Evolutionary conservation across 2,797 vertebrate genomes (phyloP).

Genomic region (Echiichthys vipera): DNA sequence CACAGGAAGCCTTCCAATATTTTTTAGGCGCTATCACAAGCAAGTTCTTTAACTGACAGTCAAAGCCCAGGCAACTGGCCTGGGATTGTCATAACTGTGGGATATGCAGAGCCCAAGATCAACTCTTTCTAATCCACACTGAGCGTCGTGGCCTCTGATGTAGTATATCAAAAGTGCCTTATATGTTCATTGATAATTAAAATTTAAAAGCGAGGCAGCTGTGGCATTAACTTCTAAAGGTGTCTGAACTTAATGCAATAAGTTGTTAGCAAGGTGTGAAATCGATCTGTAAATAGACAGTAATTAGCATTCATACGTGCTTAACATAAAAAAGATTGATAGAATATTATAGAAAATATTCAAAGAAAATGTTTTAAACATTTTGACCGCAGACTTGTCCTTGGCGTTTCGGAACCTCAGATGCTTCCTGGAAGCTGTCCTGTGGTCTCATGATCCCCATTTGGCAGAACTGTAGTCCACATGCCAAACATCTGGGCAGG

Average conservation of each 20-base stretch:
- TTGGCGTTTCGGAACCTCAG: constrained; percentile 60
- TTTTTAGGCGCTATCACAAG: constrained; percentile 63
- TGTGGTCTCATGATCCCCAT: constrained; percentile 62
- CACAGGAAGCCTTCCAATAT: constrained; percentile 73
- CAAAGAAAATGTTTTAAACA: not conserved
- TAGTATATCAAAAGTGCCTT: constrained; percentile 57
- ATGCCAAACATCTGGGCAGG: constrained; percentile 82
- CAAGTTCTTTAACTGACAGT: constrained; percentile 70
- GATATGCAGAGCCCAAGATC: constrained; percentile 50
- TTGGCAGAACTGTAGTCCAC: constrained; percentile 67
- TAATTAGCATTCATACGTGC: not conserved
- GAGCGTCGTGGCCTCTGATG: constrained; percentile 56
- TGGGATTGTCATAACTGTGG: constrained; percentile 59
- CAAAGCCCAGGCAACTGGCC: constrained; percentile 54
- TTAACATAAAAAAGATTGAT: constrained; percentile 1
- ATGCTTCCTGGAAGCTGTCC: constrained; percentile 54
- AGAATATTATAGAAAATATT: constrained; percentile 22
- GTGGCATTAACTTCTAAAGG: constrained; percentile 46
- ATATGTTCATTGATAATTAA: constrained; percentile 54
- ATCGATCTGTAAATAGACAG: constrained; percentile 10
- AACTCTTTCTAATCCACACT: constrained; percentile 53
- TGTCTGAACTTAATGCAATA: constrained; percentile 28
- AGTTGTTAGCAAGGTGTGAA: constrained; percentile 42
- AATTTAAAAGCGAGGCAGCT: constrained; percentile 43
- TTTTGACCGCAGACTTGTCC: constrained; percentile 47